A percentile compares a stretch with the other conserved stretches of the same genome.
Evolutionary conservation across 2,888 invertebrate genomes (phyloP).

Genomic region (Eupithecia centaureata): DNA sequence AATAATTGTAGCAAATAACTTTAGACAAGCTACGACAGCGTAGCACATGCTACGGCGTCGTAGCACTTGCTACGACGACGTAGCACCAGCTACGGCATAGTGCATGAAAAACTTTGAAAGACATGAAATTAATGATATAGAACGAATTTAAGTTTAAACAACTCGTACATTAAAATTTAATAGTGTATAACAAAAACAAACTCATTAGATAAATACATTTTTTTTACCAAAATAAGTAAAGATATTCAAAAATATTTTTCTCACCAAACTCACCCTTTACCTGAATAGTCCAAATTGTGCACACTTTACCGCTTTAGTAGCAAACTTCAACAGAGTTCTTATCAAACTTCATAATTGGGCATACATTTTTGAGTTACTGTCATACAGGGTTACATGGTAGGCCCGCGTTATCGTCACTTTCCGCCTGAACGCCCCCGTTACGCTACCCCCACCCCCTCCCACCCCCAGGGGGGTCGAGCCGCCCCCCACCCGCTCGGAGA

Average conservation of each 20-base stretch:
- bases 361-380: conserved; percentile 80
- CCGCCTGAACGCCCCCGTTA: conserved; percentile 82
- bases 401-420: conserved; percentile 83
- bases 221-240: not conserved
- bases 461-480: conserved; percentile 30
- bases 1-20: not conserved
- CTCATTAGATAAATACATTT: not conserved
- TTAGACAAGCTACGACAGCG: not conserved
- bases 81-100: too few species aligned
- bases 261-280: not conserved
- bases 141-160: too few species aligned
- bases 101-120: not conserved
- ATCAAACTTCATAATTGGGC: conserved; percentile 73
- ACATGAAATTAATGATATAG: too few species aligned
- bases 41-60: too few species aligned
- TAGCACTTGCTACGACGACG: too few species aligned
- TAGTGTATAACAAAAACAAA: too few species aligned
- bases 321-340: conserved; percentile 42
- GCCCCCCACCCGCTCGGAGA: conserved; percentile 53
- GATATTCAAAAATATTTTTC: not conserved
- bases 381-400: conserved; percentile 82
- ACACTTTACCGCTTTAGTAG: conserved; percentile 4
- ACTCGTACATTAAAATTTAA: too few species aligned
- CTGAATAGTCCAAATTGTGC: conserved; percentile 7
- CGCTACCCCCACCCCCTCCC: conserved; percentile 54